phyloP scores from a whole-genome alignment of 2,113 vertebrate species.

The Podocnemis expansa region DNA sequence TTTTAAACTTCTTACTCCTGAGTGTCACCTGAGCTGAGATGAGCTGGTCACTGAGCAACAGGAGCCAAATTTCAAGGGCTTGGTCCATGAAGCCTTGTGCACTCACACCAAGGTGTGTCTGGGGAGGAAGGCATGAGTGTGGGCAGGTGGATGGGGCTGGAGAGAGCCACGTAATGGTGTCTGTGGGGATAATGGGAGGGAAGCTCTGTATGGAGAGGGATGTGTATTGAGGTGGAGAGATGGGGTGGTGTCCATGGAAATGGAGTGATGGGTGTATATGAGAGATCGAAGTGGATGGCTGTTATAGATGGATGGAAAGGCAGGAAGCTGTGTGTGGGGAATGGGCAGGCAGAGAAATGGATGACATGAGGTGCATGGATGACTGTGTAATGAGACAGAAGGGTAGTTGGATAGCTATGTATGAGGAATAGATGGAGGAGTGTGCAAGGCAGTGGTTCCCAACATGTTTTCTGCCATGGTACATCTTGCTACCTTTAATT shows the following conservation, averaged over 20 bases:
- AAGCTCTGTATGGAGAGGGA: no score
- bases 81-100: conserved; percentile 21
- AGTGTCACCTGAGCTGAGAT: not conserved
- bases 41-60: conserved; percentile 11
- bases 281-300: no score
- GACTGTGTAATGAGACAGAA: no score
- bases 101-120: not conserved
- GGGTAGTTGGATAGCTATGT: not conserved
- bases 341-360: fast-evolving
- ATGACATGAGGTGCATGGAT: not conserved
- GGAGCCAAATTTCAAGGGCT: conserved; percentile 6
- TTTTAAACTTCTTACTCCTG: not conserved
- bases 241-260: no score
- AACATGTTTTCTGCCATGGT: no score
- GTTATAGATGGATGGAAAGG: no score
- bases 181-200: no score
- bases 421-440: fast-evolving
- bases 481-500: no score
- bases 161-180: not conserved
- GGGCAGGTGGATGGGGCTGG: not conserved
- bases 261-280: no score
- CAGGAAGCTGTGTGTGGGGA: fast-evolving
- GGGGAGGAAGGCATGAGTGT: not conserved
- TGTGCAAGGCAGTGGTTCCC: no score
- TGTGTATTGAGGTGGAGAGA: no score